A percentile compares a stretch with the other conserved stretches of the same genome.
These are phyloP conservation scores for Lucilia cuprina DNA, from an alignment of 1,140 invertebrate species.

Conservation along the genomic window DNA sequence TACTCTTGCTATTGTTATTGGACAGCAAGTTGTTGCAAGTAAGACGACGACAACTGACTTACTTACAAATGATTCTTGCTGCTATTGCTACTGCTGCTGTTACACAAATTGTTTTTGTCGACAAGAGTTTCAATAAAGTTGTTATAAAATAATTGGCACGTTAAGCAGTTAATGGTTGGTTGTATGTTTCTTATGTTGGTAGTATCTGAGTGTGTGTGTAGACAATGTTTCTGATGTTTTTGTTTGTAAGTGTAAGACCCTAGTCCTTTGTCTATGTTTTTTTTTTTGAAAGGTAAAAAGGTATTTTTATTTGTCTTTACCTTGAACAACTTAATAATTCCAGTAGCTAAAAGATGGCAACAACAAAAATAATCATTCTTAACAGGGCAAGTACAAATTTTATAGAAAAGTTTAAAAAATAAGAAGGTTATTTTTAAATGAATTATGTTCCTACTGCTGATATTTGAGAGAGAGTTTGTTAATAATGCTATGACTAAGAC, in stretches of 20 bases:
- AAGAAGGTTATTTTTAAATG: not conserved
- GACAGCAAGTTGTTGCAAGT: not conserved
- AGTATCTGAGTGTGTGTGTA: not conserved
- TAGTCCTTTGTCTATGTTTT: too few species aligned
- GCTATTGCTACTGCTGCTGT: not conserved
- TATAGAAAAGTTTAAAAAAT: not conserved
- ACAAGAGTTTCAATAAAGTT: not conserved
- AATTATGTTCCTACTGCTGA: not conserved
- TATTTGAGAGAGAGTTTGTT: not conserved
- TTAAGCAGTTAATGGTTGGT: not conserved
- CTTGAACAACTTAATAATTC: not conserved
- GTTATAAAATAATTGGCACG: not conserved
- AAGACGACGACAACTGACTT: too few species aligned
- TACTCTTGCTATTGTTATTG: not conserved
- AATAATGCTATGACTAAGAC: not conserved
- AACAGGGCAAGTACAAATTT: not conserved
- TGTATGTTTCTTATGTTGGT: not conserved
- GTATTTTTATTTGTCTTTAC: not conserved
- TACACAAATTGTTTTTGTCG: slow-evolving; percentile 11
- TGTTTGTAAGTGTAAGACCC: too few species aligned
- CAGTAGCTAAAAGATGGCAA: not conserved
- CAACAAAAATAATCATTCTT: too few species aligned
- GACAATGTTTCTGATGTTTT: not conserved
- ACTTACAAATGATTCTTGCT: too few species aligned
- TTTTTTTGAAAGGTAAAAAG: too few species aligned